Evolutionary conservation across 2,113 vertebrate species (phyloP).

Genomic region (Bungarus multicinctus): DNA sequence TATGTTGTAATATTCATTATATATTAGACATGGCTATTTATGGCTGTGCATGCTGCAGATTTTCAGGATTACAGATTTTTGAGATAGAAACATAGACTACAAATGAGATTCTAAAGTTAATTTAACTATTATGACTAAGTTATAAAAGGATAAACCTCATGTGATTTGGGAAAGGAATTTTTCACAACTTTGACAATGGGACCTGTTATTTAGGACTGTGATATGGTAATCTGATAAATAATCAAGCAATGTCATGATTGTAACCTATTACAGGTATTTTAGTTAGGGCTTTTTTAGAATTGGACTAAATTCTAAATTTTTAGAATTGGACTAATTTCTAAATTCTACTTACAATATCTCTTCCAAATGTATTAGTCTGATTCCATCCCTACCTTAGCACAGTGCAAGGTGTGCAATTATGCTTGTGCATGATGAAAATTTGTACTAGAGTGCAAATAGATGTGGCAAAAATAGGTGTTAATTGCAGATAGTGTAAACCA

Average conservation of each 20-base stretch:
- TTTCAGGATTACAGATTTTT: background rate
- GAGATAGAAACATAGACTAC: background rate
- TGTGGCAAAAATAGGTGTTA: background rate
- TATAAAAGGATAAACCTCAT: background rate
- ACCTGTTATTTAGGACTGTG: background rate
- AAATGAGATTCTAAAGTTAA: background rate
- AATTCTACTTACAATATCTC: background rate
- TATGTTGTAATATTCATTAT: background rate
- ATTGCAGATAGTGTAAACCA: background rate
- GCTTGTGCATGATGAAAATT: background rate
- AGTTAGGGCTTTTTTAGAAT: background rate
- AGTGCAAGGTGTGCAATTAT: background rate
- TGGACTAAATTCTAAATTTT: background rate
- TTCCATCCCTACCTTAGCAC: background rate
- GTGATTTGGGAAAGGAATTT: background rate
- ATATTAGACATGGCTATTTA: background rate
- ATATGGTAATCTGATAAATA: background rate
- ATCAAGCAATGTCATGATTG: background rate
- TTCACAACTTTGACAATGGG: background rate
- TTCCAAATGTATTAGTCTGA: background rate
- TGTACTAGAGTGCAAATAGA: background rate
- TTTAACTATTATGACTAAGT: background rate
- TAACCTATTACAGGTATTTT: background rate
- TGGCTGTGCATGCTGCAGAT: background rate
- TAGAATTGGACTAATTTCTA: background rate